phyloP scores from a whole-genome alignment of 2,888 invertebrate genomes.

The Euphydryas editha region DNA sequence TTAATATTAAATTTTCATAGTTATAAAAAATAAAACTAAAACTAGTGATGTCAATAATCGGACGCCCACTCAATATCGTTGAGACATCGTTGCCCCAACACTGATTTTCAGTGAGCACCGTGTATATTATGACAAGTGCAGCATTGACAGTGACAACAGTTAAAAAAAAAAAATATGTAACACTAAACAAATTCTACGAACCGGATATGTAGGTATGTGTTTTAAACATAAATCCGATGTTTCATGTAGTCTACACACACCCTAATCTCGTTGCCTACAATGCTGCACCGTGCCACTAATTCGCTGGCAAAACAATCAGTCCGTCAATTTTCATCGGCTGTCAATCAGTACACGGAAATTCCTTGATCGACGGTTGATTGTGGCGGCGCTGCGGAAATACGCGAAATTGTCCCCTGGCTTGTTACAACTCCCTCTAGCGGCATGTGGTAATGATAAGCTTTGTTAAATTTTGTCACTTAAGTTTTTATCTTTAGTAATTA shows the following conservation, averaged over 20 bases:
- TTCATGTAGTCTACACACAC: not conserved
- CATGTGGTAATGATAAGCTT: constrained; percentile 8
- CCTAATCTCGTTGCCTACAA: not conserved
- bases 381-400: constrained; percentile 55
- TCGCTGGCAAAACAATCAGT: constrained; percentile 43
- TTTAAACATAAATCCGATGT: not conserved
- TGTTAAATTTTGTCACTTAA: constrained; percentile 3
- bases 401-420: constrained; percentile 53
- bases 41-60: too few species aligned
- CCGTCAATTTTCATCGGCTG: constrained; percentile 53
- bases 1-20: too few species aligned
- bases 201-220: too few species aligned
- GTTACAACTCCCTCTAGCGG: constrained; percentile 32
- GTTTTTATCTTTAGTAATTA: not conserved
- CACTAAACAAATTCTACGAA: too few species aligned
- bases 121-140: too few species aligned
- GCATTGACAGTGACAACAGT: too few species aligned
- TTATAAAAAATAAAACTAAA: too few species aligned
- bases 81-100: too few species aligned
- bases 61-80: too few species aligned
- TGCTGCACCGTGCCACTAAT: constrained; percentile 18
- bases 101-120: too few species aligned
- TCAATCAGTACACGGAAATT: constrained; percentile 61
- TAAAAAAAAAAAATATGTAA: too few species aligned
- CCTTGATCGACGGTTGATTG: constrained; percentile 61